These are phyloP conservation scores for Nymphalis io DNA, from an alignment of 1,140 invertebrate species.

Conservation along the genomic window DNA sequence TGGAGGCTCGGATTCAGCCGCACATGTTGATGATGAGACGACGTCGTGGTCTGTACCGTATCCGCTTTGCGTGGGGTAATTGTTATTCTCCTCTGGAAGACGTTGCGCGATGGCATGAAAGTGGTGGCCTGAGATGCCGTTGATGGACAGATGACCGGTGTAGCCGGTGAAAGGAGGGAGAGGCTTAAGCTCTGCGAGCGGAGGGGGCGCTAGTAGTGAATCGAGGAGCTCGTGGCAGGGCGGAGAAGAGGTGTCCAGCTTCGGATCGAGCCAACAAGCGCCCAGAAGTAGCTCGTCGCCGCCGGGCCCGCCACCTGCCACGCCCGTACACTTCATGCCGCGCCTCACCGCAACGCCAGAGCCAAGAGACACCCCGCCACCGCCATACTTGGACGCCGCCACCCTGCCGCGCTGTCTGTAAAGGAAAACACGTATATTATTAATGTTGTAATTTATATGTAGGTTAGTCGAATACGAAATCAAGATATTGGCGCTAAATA, in stretches of 20 bases:
- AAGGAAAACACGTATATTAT: slow-evolving; percentile 36
- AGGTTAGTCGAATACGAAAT: slow-evolving; percentile 52
- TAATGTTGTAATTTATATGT: slow-evolving; percentile 45
- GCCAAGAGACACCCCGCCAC: slow-evolving; percentile 68
- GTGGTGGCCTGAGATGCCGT: slow-evolving; percentile 92
- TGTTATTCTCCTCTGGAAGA: slow-evolving; percentile 85
- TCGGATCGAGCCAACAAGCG: slow-evolving; percentile 81
- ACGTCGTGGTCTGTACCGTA: slow-evolving; percentile 84
- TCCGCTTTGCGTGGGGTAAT: slow-evolving; percentile 83
- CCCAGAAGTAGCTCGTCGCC: slow-evolving; percentile 81
- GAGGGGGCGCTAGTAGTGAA: slow-evolving; percentile 83
- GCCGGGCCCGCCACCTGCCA: slow-evolving; percentile 53
- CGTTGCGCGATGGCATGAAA: slow-evolving; percentile 90
- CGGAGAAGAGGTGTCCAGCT: slow-evolving; percentile 67
- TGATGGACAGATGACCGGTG: slow-evolving; percentile 90
- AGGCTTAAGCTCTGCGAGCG: slow-evolving; percentile 91
- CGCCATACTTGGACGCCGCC: slow-evolving; percentile 79
- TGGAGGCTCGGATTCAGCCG: slow-evolving; percentile 81
- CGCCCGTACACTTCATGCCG: slow-evolving; percentile 71
- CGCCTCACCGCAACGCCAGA: slow-evolving; percentile 69
- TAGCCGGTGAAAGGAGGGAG: slow-evolving; percentile 92
- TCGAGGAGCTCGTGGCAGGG: slow-evolving; percentile 79
- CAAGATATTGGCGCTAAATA: slow-evolving; percentile 47
- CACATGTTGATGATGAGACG: slow-evolving; percentile 85
- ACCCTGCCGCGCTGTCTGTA: slow-evolving; percentile 71